Percentiles rank a stretch among this genome's conserved stretches.
These are phyloP conservation scores for Agonopterix arenella DNA, from an alignment of 2,888 invertebrate species.

Conservation along the genomic window DNA sequence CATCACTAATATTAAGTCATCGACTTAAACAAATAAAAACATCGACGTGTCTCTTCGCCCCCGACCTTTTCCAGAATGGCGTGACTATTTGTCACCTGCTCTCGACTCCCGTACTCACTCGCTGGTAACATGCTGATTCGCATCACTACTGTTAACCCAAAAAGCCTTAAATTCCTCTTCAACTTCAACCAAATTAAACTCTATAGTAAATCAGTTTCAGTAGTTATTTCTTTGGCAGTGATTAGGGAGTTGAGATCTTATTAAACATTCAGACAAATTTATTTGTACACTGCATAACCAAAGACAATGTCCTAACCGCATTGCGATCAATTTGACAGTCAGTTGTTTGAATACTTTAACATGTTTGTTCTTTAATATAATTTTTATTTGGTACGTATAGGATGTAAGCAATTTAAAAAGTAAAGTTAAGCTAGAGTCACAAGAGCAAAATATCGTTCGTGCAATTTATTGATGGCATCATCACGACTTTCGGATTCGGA, in stretches of 20 bases:
- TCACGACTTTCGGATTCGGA: too few species aligned
- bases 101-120: slow-evolving; percentile 69
- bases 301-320: slow-evolving; percentile 57
- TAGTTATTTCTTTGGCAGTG: slow-evolving; percentile 12
- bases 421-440: too few species aligned
- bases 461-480: too few species aligned
- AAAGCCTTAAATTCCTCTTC: slow-evolving; percentile 21
- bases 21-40: slow-evolving; percentile 63
- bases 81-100: slow-evolving; percentile 75
- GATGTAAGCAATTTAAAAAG: too few species aligned
- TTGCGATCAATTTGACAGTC: slow-evolving; percentile 62
- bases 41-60: slow-evolving; percentile 62
- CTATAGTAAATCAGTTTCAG: slow-evolving; percentile 14
- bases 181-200: accelerated
- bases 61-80: slow-evolving; percentile 62
- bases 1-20: slow-evolving; percentile 69
- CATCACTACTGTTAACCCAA: slow-evolving; percentile 40
- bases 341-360: slow-evolving; percentile 45
- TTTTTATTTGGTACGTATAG: not conserved
- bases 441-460: too few species aligned
- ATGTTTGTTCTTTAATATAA: not conserved
- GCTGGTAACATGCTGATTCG: slow-evolving; percentile 66
- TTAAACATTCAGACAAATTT: slow-evolving; percentile 25
- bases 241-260: not conserved
- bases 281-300: slow-evolving; percentile 56